Conservation (phyloP, 2,113 vertebrate species). For the Anoplopoma fimbria region DNA sequence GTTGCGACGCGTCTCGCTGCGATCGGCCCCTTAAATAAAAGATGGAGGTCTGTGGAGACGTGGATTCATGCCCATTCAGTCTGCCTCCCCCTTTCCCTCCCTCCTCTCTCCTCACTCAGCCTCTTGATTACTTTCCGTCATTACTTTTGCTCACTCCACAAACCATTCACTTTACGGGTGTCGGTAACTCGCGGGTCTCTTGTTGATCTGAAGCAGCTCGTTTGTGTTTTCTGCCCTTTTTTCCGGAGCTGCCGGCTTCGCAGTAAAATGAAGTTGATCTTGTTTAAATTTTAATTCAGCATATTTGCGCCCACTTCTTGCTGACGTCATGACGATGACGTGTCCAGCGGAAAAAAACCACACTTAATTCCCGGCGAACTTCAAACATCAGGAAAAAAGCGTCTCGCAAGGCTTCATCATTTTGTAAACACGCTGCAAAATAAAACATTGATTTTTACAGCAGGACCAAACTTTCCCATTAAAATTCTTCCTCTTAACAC, state of each 20-base stretch:
- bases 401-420: background rate
- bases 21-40: conserved; percentile 59
- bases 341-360: background rate
- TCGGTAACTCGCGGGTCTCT: background rate
- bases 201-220: background rate
- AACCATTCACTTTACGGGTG: background rate
- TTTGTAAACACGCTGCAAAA: background rate
- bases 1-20: no score
- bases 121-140: background rate
- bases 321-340: background rate
- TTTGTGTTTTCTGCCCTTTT: background rate
- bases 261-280: background rate
- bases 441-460: conserved; percentile 5
- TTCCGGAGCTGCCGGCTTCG: no score
- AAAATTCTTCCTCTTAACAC: conserved; percentile 15
- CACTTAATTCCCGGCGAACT: background rate
- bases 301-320: background rate
- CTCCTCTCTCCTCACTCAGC: background rate
- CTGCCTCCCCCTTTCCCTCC: background rate
- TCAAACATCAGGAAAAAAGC: background rate
- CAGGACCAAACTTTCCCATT: conserved; percentile 36
- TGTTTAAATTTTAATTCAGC: background rate
- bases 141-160: background rate
- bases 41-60: conserved; percentile 54
- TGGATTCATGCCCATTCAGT: no score